Base-by-base conservation (phyloP, 2,888 invertebrate species). In the Euplexia lucipara region DNA sequence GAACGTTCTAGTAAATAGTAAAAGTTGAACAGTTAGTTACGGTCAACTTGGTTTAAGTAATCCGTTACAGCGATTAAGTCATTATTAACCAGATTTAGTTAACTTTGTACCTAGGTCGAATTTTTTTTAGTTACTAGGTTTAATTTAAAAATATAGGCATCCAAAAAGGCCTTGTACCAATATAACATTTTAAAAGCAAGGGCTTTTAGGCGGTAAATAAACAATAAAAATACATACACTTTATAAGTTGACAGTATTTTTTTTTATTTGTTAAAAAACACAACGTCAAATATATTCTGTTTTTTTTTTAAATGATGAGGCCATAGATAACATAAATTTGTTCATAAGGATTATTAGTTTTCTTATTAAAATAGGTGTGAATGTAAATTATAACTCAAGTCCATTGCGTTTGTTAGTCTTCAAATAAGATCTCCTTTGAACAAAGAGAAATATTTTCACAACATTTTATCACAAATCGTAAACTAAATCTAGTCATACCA, bases 1-100 rank as follows among this genome's bases (percentile, higher is more conserved):
- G 79, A 79, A 78, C 54, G 42, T 71, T 79, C 75, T 69, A 70
- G 80, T 42, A 41, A 44, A 39, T 47, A 52, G 67, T 78, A 71
- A 78, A 65, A 73, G 73, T 76, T 58, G 66, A 62, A 53, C 61
- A 57, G 34, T 42, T 39, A 53, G 49, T 54, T 70, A 76, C 67
- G 57, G 57, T 67, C 53, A 67, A 67, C 48, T 76, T 61, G 67
- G 22, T 60, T 60, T 56, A 65, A 53, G 72, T 74, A 71, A 74
- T 74, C 60, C 39, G 72, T 76, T 42, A 66, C 65, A 39, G 35
- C 56, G 35, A 57, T 76, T 76, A 76, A 76, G 44, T 71, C 34
- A 76, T 53, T 42, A 44, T 75, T 65, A 75, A 52, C n/a, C 6
- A n/a, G 63, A 47, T 26, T 9, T 22, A 35, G 35, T 18, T 9